Conservation (phyloP, 2,888 invertebrate genomes). For the Lepas anatifera region DNA sequence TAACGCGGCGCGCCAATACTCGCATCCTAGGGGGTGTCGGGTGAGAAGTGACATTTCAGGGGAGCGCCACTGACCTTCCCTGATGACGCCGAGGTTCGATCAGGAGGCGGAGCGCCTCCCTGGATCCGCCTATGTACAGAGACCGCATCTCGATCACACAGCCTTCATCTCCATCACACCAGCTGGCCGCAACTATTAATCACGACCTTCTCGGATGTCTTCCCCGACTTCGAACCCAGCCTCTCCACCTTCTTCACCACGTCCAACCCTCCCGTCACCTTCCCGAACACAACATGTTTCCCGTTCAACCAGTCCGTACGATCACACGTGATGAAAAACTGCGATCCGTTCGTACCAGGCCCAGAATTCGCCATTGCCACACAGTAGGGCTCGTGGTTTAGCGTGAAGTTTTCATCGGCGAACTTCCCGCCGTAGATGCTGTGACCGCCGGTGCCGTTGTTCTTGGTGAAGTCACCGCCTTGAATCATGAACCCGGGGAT, state of each 20-base stretch:
- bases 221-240: slow-evolving; percentile 4
- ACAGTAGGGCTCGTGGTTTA: slow-evolving; percentile 37
- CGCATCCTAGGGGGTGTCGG: too few relatives aligned
- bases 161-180: too few relatives aligned
- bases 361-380: slow-evolving; percentile 99
- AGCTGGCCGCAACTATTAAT: not conserved
- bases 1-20: too few relatives aligned
- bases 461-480: slow-evolving; percentile 45
- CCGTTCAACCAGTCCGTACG: slow-evolving; percentile 69
- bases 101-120: too few relatives aligned
- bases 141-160: too few relatives aligned
- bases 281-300: slow-evolving; percentile 97
- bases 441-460: slow-evolving; percentile 45
- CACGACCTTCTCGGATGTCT: not conserved
- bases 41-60: too few relatives aligned
- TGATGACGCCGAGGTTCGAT: too few relatives aligned
- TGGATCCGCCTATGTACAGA: too few relatives aligned
- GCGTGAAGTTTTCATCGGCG: slow-evolving; percentile 37
- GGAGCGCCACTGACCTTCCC: too few relatives aligned
- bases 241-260: slow-evolving; percentile 78
- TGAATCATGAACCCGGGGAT: slow-evolving; percentile 45
- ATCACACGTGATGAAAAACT: slow-evolving; percentile 88
- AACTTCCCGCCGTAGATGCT: slow-evolving; percentile 37
- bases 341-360: slow-evolving; percentile 90
- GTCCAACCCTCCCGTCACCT: slow-evolving; percentile 85